Conservation (phyloP, 2,888 invertebrate species). For the Aradus depressus region DNA sequence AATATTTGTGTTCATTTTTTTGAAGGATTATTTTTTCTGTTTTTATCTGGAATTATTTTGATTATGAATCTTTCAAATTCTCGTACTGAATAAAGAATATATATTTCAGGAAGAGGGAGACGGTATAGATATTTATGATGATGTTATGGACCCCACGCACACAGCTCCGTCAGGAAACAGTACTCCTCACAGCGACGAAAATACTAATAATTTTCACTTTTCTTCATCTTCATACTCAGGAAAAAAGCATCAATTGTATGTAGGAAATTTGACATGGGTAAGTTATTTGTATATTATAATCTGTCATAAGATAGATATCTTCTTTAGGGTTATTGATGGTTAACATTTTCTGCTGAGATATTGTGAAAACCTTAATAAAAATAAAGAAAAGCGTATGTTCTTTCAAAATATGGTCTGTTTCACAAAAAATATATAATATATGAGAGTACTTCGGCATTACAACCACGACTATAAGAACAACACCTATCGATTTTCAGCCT, state of each 20-base stretch:
- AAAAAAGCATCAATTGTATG: slow-evolving; percentile 82
- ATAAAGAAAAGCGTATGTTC: too few relatives aligned
- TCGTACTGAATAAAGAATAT: slow-evolving; percentile 4
- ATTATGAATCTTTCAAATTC: too few relatives aligned
- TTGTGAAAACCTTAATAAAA: too few relatives aligned
- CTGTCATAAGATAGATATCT: background rate
- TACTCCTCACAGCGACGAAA: slow-evolving; percentile 20
- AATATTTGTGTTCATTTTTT: too few relatives aligned
- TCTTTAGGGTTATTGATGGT: background rate
- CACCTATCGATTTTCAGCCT: too few relatives aligned
- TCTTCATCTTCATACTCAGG: slow-evolving; percentile 46
- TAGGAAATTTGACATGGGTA: slow-evolving; percentile 98
- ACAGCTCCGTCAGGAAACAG: slow-evolving; percentile 16
- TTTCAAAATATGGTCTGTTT: too few relatives aligned
- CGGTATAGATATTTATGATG: slow-evolving; percentile 88
- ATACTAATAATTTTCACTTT: slow-evolving; percentile 3
- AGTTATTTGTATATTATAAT: slow-evolving; percentile 1
- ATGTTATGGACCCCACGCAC: slow-evolving; percentile 60
- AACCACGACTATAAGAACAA: too few relatives aligned
- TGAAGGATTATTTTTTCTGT: too few relatives aligned
- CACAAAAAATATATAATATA: too few relatives aligned
- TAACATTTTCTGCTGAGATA: too few relatives aligned
- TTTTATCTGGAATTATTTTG: too few relatives aligned
- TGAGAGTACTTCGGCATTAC: too few relatives aligned
- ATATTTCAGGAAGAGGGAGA: slow-evolving; percentile 60